A percentile compares a stretch with the other conserved stretches of the same genome.
Conservation (phyloP, 1,140 invertebrate genomes). For the Apis florea region DNA sequence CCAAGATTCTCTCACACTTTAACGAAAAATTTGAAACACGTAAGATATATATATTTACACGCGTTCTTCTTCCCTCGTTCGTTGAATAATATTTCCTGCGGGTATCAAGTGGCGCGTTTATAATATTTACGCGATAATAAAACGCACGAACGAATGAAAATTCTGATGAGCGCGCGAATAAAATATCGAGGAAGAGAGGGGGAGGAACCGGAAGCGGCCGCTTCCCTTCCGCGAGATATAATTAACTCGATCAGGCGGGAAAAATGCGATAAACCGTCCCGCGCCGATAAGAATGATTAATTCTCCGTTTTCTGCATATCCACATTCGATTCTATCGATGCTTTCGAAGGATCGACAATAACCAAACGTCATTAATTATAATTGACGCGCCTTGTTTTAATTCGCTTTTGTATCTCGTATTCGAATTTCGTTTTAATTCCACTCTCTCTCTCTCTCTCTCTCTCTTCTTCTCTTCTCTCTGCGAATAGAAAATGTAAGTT, state of each 20-base stretch:
- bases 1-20: too few species aligned
- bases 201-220: background rate
- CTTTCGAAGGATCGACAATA: slow-evolving; percentile 3
- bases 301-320: background rate
- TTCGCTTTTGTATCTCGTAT: background rate
- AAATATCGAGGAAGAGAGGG: background rate
- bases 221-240: background rate
- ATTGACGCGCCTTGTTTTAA: background rate
- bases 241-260: slow-evolving; percentile 7
- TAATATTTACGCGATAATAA: background rate
- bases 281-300: slow-evolving; percentile 34
- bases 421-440: background rate
- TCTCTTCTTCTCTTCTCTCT: too few species aligned
- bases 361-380: slow-evolving; percentile 20
- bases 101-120: background rate
- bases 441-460: too few species aligned
- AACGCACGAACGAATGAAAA: background rate
- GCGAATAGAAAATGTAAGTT: background rate
- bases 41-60: too few species aligned
- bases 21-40: too few species aligned
- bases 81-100: too few species aligned
- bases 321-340: background rate
- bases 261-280: slow-evolving; percentile 7
- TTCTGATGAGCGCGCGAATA: background rate
- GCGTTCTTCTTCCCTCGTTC: too few species aligned